Percentiles rank a stretch among this genome's conserved stretches.
Evolutionary conservation across 1,140 invertebrate genomes (phyloP).

Genomic region (Metaphire vulgaris): DNA sequence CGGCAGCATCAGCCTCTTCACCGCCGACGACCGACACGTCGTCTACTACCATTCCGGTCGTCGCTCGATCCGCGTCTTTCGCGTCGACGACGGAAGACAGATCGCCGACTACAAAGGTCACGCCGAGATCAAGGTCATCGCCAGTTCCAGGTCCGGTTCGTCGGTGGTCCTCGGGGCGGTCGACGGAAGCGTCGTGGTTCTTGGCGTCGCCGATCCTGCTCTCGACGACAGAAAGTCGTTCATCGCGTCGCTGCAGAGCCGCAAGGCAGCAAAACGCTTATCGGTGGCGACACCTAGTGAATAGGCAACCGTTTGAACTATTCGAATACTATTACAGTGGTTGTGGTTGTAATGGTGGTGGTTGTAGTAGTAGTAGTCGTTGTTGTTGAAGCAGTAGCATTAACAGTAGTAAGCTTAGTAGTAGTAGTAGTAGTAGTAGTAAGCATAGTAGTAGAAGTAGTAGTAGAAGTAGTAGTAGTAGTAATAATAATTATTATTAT

Average conservation of each 20-base stretch:
- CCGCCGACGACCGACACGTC: slow-evolving; percentile 86
- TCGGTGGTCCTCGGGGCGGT: slow-evolving; percentile 69
- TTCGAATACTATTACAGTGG: neutral
- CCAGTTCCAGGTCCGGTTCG: neutral
- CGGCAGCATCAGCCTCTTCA: slow-evolving; percentile 88
- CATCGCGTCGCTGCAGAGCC: neutral
- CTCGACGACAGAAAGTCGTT: neutral
- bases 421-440: neutral
- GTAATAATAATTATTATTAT: no score
- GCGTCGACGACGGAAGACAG: slow-evolving; percentile 75
- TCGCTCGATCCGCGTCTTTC: slow-evolving; percentile 84
- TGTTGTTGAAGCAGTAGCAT: neutral
- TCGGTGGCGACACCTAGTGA: neutral
- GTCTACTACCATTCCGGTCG: slow-evolving; percentile 91
- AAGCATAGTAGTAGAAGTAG: neutral
- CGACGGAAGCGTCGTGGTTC: slow-evolving; percentile 83
- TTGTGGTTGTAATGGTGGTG: neutral
- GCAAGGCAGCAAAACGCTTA: neutral
- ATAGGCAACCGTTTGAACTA: neutral
- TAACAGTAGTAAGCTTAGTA: neutral
- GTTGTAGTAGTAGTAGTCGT: neutral
- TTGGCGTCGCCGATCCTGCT: slow-evolving; percentile 76
- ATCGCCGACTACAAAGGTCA: slow-evolving; percentile 87
- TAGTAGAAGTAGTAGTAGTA: neutral
- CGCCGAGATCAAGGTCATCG: slow-evolving; percentile 61